phyloP scores from a whole-genome alignment of 1,140 invertebrate genomes.

The Augochlora pura region DNA sequence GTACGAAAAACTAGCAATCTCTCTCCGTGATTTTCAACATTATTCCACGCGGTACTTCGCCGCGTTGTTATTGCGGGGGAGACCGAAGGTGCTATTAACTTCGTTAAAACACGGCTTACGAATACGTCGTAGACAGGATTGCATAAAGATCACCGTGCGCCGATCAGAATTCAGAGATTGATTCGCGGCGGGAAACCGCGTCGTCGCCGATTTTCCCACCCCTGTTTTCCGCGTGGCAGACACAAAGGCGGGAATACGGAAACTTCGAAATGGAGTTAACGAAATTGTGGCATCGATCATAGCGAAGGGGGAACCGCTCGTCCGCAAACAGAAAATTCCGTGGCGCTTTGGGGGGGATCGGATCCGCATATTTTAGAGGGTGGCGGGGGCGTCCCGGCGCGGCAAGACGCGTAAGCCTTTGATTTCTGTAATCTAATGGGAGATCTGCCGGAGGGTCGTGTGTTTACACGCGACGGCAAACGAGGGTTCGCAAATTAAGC shows the following conservation, averaged over 20 bases:
- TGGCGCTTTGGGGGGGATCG: not conserved
- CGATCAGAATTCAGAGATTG: too few relatives aligned
- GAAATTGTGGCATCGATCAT: constrained; percentile 15
- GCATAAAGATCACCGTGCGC: too few relatives aligned
- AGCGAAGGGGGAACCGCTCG: not conserved
- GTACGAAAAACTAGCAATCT: too few relatives aligned
- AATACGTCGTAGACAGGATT: too few relatives aligned
- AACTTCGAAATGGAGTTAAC: not conserved
- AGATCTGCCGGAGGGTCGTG: constrained; percentile 34
- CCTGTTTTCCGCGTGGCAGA: not conserved
- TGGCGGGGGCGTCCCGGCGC: not conserved
- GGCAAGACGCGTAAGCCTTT: constrained; percentile 37
- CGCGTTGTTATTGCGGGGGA: too few relatives aligned
- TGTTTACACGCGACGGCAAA: constrained; percentile 27
- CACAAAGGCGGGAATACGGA: not conserved
- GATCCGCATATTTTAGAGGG: constrained; percentile 28
- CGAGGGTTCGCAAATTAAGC: constrained; percentile 51
- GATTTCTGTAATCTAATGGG: constrained; percentile 52
- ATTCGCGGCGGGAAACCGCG: too few relatives aligned
- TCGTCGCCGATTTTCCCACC: not conserved
- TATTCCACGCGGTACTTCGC: too few relatives aligned
- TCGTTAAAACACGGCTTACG: too few relatives aligned
- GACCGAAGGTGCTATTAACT: too few relatives aligned
- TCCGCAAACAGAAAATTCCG: constrained; percentile 36
- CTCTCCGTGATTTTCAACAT: too few relatives aligned